phyloP scores from a whole-genome alignment of 2,888 invertebrate genomes.

The Agrotis puta region DNA sequence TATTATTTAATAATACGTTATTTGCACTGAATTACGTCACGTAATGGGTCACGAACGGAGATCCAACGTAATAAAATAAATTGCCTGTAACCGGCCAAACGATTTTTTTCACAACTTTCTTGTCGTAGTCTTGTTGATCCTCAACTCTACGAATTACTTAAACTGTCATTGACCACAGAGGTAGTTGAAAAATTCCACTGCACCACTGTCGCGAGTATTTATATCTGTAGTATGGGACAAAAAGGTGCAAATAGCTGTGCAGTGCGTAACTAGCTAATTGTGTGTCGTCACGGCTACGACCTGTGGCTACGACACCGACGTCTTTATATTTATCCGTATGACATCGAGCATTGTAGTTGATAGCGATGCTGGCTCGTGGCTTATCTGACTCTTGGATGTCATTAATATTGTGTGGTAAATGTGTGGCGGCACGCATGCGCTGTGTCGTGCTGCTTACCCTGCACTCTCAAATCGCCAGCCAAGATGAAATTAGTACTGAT shows the following conservation, averaged over 20 bases:
- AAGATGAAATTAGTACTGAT: slow-evolving; percentile 84
- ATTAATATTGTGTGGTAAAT: slow-evolving; percentile 64
- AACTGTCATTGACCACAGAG: slow-evolving; percentile 32
- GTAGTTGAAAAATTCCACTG: slow-evolving; percentile 49
- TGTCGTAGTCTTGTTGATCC: slow-evolving; percentile 10
- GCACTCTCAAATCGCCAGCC: slow-evolving; percentile 72
- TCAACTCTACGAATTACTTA: slow-evolving; percentile 30
- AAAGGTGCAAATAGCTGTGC: slow-evolving; percentile 69
- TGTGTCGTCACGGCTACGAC: slow-evolving; percentile 68
- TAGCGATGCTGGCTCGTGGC: slow-evolving; percentile 36
- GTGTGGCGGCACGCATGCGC: slow-evolving; percentile 72
- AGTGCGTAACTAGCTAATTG: slow-evolving; percentile 69
- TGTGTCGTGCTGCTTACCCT: slow-evolving; percentile 60
- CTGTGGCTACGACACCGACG: slow-evolving; percentile 55
- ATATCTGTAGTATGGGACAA: slow-evolving; percentile 62
- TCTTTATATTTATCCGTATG: slow-evolving; percentile 53
- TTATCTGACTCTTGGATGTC: slow-evolving; percentile 46
- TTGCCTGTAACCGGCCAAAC: slow-evolving; percentile 4
- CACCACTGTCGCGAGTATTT: slow-evolving; percentile 63
- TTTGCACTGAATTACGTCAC: slow-evolving; percentile 49
- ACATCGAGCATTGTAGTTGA: slow-evolving; percentile 44
- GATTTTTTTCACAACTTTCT: slow-evolving; percentile 5
- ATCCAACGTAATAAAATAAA: slow-evolving; percentile 20
- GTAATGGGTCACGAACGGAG: slow-evolving; percentile 27
- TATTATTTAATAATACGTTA: slow-evolving; percentile 61